These are phyloP conservation scores for Danionella cerebrum DNA, from an alignment of 2,113 vertebrate genomes.

Conservation along the genomic window DNA sequence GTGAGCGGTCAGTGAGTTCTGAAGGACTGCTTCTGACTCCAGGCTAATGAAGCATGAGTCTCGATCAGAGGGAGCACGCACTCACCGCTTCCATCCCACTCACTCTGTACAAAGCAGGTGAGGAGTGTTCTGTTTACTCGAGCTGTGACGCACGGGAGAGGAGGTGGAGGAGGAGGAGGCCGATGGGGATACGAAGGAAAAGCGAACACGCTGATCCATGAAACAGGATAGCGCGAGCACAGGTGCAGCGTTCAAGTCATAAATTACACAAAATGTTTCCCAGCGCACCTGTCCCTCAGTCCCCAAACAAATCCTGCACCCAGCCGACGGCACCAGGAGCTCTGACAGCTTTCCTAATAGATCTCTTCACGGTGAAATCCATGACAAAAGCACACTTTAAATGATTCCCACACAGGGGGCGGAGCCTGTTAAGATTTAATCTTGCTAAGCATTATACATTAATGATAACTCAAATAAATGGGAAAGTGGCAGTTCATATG, in stretches of 20 bases:
- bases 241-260: neutral
- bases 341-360: too few species aligned
- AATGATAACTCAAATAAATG: too few species aligned
- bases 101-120: slow-evolving; percentile 7
- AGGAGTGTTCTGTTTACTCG: neutral
- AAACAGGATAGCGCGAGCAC: slow-evolving; percentile 18
- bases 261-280: slow-evolving; percentile 12
- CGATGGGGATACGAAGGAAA: slow-evolving; percentile 10
- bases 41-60: slow-evolving; percentile 1
- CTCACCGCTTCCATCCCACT: neutral
- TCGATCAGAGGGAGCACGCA: slow-evolving; percentile 4
- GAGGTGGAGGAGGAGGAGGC: neutral
- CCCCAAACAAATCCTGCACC: neutral
- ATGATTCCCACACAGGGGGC: too few species aligned
- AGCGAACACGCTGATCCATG: slow-evolving; percentile 3
- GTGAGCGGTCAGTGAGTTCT: slow-evolving; percentile 8
- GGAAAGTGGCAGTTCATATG: too few species aligned
- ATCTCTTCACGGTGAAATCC: too few species aligned
- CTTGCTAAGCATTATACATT: too few species aligned
- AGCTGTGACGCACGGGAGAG: slow-evolving; percentile 14
- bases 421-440: too few species aligned
- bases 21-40: slow-evolving; percentile 2
- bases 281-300: neutral
- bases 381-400: too few species aligned
- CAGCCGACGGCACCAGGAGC: neutral